phyloP scores from a whole-genome alignment of 2,113 vertebrate species.

The Syrmaticus mikado region DNA sequence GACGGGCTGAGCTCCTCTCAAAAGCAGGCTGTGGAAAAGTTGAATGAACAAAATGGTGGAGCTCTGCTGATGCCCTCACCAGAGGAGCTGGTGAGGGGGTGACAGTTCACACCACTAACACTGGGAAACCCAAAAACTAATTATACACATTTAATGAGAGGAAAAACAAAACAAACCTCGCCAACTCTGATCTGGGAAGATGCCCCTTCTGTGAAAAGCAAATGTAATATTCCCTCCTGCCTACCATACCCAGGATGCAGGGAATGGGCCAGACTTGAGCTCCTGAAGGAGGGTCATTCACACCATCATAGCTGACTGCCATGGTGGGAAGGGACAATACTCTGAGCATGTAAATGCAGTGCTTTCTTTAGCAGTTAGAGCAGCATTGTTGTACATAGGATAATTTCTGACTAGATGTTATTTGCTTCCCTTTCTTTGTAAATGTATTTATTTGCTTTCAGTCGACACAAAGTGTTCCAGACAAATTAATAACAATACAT shows the following conservation, averaged over 20 bases:
- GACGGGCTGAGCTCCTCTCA: background rate
- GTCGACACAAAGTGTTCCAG: background rate
- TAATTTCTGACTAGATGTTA: background rate
- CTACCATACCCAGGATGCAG: background rate
- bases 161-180: fast-evolving
- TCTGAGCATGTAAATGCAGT: background rate
- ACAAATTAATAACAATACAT: background rate
- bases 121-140: background rate
- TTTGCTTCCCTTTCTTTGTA: background rate
- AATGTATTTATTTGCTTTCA: background rate
- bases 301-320: fast-evolving
- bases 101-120: background rate
- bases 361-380: background rate
- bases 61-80: background rate
- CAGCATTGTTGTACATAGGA: background rate
- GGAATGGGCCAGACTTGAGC: background rate
- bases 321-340: background rate
- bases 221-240: background rate
- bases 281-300: background rate
- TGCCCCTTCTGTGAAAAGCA: background rate
- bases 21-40: background rate
- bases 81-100: background rate
- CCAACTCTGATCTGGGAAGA: background rate
- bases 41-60: background rate
- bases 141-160: background rate